A percentile compares a stretch with the other conserved stretches of the same genome.
Evolutionary conservation across 2,797 vertebrate species (phyloP).

Genomic region (Odontamblyopus lacepedii): DNA sequence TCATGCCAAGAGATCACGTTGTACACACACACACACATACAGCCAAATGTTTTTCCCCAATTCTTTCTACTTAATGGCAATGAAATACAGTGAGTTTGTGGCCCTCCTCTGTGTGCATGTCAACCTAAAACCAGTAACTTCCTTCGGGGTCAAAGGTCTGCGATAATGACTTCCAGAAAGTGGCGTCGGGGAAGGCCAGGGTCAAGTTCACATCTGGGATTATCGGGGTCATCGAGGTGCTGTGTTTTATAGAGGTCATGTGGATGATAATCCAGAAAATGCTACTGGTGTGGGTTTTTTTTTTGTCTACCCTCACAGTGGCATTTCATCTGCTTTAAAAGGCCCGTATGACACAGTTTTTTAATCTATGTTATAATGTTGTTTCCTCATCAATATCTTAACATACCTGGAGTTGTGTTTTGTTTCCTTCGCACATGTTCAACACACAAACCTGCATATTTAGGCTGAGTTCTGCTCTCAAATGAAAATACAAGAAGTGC

Average conservation of each 20-base stretch:
- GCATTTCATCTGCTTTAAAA: background rate
- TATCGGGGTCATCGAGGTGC: conserved; percentile 39
- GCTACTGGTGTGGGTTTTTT: conserved; percentile 50
- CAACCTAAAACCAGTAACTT: conserved; percentile 41
- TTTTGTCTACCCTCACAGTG: background rate
- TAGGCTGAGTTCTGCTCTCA: too few species aligned
- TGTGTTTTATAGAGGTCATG: conserved; percentile 56
- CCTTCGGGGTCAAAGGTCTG: conserved; percentile 51
- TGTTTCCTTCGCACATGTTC: too few species aligned
- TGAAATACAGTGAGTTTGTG: conserved; percentile 32
- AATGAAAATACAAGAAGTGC: too few species aligned
- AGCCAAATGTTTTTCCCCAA: conserved; percentile 2
- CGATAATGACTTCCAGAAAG: conserved; percentile 69
- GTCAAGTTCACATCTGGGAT: conserved; percentile 75
- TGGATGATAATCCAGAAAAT: conserved; percentile 60
- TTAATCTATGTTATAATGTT: too few species aligned
- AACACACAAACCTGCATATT: too few species aligned
- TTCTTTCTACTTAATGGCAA: conserved; percentile 3
- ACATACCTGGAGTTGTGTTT: too few species aligned
- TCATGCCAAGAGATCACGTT: conserved; percentile 36
- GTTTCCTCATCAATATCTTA: too few species aligned
- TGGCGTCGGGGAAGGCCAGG: conserved; percentile 45
- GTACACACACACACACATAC: conserved; percentile 9
- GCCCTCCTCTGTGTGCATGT: conserved; percentile 32
- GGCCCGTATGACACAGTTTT: too few species aligned